A percentile compares a stretch with the other conserved stretches of the same genome.
phyloP scores from a whole-genome alignment of 2,797 vertebrate genomes.

The Triplophysa yarkandensis region DNA sequence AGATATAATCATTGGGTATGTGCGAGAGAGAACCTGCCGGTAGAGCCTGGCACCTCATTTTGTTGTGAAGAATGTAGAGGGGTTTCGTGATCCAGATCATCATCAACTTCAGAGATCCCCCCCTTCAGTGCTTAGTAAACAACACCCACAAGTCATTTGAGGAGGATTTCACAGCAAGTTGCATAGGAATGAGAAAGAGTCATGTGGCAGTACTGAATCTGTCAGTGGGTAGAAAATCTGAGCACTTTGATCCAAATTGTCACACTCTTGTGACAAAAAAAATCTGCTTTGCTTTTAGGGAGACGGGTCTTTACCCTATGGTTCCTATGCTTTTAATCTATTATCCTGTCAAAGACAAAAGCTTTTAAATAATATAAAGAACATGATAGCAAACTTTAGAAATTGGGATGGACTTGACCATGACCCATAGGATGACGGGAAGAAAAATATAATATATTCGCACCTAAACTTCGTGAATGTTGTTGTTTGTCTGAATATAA shows the following conservation, averaged over 20 bases:
- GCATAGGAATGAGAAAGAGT: slow-evolving; percentile 26
- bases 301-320: neutral
- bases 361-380: neutral
- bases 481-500: too few species aligned
- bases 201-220: neutral
- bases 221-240: neutral
- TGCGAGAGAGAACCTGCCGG: slow-evolving; percentile 14
- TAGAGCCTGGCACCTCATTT: slow-evolving; percentile 49
- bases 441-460: too few species aligned
- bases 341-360: neutral
- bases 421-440: neutral
- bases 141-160: slow-evolving; percentile 27
- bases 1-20: slow-evolving; percentile 24
- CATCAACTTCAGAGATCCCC: slow-evolving; percentile 27
- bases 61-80: slow-evolving; percentile 36
- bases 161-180: slow-evolving; percentile 12
- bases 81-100: slow-evolving; percentile 21
- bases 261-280: neutral
- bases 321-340: neutral
- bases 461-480: too few species aligned
- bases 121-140: slow-evolving; percentile 25
- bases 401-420: neutral
- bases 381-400: too few species aligned
- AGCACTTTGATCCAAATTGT: neutral
- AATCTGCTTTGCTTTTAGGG: neutral